Conservation (phyloP, 2,888 invertebrate species). For the Callimorpha dominula region DNA sequence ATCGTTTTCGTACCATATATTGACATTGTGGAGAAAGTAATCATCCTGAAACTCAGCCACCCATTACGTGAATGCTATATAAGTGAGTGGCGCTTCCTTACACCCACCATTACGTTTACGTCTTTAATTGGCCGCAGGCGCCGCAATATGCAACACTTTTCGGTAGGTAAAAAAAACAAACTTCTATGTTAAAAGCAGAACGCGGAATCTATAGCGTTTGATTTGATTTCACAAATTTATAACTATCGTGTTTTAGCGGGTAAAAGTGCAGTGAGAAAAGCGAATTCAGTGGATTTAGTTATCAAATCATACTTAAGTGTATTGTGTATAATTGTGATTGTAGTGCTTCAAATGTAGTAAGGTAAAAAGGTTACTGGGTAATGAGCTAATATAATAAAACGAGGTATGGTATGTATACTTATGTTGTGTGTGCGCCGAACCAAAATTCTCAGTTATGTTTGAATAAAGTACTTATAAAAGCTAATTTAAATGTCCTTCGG, state of each 20-base stretch:
- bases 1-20: constrained; percentile 15
- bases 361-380: not conserved
- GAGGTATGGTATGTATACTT: not conserved
- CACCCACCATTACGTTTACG: constrained; percentile 75
- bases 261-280: not conserved
- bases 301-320: not conserved
- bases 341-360: not conserved
- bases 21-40: constrained; percentile 80
- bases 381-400: not conserved
- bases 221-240: not conserved
- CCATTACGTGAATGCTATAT: constrained; percentile 80
- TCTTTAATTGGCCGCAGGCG: constrained; percentile 72
- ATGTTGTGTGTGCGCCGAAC: not conserved
- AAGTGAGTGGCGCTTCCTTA: constrained; percentile 77
- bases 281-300: not conserved
- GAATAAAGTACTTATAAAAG: not conserved
- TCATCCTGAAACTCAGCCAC: constrained; percentile 69
- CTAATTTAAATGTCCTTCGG: too few relatives aligned
- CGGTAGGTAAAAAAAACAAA: constrained; percentile 73
- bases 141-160: constrained; percentile 82
- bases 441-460: not conserved
- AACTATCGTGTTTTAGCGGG: constrained; percentile 6
- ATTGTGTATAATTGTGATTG: constrained; percentile 7
- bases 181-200: not conserved
- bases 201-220: too few relatives aligned